Conservation (phyloP, 2,888 invertebrate genomes). For the Dorcus parallelipipedus region DNA sequence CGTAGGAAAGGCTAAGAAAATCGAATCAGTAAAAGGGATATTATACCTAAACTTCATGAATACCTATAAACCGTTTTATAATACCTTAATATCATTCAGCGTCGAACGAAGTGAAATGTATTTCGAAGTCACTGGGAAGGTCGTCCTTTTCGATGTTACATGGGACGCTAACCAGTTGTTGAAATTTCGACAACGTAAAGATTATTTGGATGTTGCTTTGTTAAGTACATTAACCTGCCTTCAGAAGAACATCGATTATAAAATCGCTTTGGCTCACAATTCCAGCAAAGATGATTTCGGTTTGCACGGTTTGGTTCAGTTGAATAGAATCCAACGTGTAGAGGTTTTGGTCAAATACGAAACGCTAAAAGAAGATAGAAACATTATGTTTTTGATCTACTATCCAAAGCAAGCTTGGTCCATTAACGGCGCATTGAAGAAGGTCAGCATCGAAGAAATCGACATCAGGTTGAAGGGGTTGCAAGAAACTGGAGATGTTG, state of each 20-base stretch:
- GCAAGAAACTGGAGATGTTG: conserved; percentile 8
- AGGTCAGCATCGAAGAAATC: conserved; percentile 7
- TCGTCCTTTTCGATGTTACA: conserved; percentile 21
- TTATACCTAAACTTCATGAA: conserved; percentile 15
- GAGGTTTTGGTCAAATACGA: conserved; percentile 21
- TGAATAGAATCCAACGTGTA: conserved; percentile 21
- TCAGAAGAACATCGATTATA: conserved; percentile 25
- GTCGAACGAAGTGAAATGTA: conserved; percentile 21
- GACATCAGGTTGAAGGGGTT: conserved; percentile 8
- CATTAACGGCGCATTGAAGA: conserved; percentile 17
- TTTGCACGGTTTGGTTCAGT: conserved; percentile 21
- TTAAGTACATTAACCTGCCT: conserved; percentile 21
- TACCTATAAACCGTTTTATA: conserved; percentile 23
- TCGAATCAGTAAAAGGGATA: background rate
- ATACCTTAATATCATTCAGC: conserved; percentile 19
- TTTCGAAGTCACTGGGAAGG: conserved; percentile 21
- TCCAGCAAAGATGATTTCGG: conserved; percentile 14
- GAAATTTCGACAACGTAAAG: conserved; percentile 17
- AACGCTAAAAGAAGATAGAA: conserved; percentile 6
- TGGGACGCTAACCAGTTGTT: conserved; percentile 27
- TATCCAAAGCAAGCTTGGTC: conserved; percentile 24
- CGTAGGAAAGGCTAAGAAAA: background rate
- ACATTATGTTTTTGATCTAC: conserved; percentile 22
- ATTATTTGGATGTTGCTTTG: conserved; percentile 18
- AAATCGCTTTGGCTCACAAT: conserved; percentile 17